Evolutionary conservation across 2,113 vertebrate genomes (phyloP).

Genomic region (Numida meleagris): DNA sequence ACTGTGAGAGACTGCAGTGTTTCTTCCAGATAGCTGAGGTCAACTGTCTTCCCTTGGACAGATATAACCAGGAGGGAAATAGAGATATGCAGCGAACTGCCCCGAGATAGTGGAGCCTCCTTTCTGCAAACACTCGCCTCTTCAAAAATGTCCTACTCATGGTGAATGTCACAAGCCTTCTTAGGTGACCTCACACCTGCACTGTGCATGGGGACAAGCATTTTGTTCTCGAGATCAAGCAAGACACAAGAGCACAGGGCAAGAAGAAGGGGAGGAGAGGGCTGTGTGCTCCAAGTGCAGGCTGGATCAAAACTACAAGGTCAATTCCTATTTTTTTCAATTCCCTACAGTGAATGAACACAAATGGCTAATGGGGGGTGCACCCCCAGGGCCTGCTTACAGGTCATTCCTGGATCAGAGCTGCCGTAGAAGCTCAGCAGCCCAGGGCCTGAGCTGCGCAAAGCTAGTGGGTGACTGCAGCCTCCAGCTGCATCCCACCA

Average conservation of each 20-base stretch:
- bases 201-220: not conserved
- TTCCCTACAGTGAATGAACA: not conserved
- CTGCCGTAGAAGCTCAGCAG: not conserved
- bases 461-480: not conserved
- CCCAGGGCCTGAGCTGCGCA: not conserved
- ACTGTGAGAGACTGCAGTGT: not conserved
- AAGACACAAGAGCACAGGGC: not conserved
- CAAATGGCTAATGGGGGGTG: accelerated
- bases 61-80: not conserved
- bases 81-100: not conserved
- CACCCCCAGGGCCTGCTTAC: not conserved
- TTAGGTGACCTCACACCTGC: not conserved
- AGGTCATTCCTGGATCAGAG: not conserved
- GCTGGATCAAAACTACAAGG: not conserved
- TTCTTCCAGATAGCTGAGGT: not conserved
- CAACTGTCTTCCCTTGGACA: not conserved
- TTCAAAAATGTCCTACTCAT: not conserved
- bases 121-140: not conserved
- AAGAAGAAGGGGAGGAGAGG: not conserved
- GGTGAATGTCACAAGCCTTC: not conserved
- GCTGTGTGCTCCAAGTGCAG: accelerated
- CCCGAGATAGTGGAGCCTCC: not conserved
- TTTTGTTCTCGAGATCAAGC: not conserved
- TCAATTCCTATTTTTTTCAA: not conserved
- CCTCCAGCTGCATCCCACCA: accelerated